These are phyloP conservation scores for Psilanteris sp. DNA, from an alignment of 1,140 invertebrate species.

Conservation along the genomic window DNA sequence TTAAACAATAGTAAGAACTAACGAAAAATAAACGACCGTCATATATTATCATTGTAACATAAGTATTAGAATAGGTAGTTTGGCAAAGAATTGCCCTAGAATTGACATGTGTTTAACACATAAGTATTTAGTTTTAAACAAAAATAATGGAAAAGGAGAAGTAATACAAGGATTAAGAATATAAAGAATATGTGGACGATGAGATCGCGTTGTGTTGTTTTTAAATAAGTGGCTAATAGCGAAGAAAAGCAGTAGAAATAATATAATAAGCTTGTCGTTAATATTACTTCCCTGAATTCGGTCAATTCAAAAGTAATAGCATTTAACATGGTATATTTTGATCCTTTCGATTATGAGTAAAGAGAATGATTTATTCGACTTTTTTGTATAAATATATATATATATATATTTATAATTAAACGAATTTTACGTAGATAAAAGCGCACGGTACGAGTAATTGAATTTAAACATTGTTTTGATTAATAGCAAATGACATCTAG, in stretches of 20 bases:
- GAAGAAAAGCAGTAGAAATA: constrained; percentile 18
- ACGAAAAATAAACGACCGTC: constrained; percentile 18
- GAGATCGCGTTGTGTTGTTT: constrained; percentile 9
- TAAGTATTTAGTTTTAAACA: constrained; percentile 36
- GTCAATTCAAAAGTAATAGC: not conserved
- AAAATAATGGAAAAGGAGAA: not conserved
- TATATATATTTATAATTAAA: too few relatives aligned
- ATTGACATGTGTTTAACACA: constrained; percentile 41
- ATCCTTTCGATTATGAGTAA: too few relatives aligned
- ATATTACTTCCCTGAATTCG: constrained; percentile 5
- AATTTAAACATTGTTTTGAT: too few relatives aligned
- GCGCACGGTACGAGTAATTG: too few relatives aligned
- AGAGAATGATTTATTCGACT: too few relatives aligned
- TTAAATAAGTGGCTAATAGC: constrained; percentile 15
- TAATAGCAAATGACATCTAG: too few relatives aligned
- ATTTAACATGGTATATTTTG: too few relatives aligned
- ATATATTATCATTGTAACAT: constrained; percentile 40
- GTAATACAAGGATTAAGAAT: not conserved
- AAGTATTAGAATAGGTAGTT: constrained; percentile 33
- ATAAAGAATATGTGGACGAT: too few relatives aligned
- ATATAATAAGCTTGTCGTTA: constrained; percentile 8
- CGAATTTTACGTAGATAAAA: too few relatives aligned
- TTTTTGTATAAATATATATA: too few relatives aligned
- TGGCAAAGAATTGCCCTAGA: constrained; percentile 32
- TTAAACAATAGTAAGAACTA: not conserved